Evolutionary conservation across 2,888 invertebrate species (phyloP), one percentile per base, ranked within the genome.

Genomic region (Tortrix viridana): DNA sequence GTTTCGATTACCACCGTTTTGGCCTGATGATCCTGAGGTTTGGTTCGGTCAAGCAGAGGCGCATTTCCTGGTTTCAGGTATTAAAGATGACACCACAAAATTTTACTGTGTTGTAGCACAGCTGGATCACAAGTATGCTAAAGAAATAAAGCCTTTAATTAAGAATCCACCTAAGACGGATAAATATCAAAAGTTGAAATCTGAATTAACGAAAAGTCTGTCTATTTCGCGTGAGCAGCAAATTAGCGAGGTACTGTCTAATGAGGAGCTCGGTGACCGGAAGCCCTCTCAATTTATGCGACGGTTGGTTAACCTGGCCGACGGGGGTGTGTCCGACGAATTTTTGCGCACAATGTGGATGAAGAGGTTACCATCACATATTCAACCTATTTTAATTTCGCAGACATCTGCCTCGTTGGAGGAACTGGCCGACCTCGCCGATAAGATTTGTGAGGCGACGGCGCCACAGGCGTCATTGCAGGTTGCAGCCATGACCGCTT

Each of bases 21-120:
- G 72, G 66, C 60, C 71, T 1, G 66, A 69, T 0, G 69, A 71
- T 5, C 72, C 75, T 0, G 73, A 71, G 19, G 50, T 79, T 43
- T 80, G 75, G 76, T 75, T 79, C 37, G 71, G 74, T 0, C 70
- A 74, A 37, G 46, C 75, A 3, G 75, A 79, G 37, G 68, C 71
- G 0, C 73, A 73, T 47, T 79, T 79, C 57, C 53, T 44, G 0
- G 54, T 69, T 2, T 55, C 69, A 1, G 63, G 67, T 2, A 71
- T 78, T 5, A 67, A 50, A 0, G 22, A 54, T 0, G 76, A 77
- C 23, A 7, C 18, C 0, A 69, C 70, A 0, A 79, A 73, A 44
- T 76, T 72, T 41, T 60, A 70, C 1, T 69, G 69, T 20, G 68
- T 76, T 0, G 65, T 73, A 0, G 67, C 70, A 1, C 65, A 65